These are phyloP conservation scores for Epinotia nisella DNA, from an alignment of 2,888 invertebrate genomes.

Conservation along the genomic window DNA sequence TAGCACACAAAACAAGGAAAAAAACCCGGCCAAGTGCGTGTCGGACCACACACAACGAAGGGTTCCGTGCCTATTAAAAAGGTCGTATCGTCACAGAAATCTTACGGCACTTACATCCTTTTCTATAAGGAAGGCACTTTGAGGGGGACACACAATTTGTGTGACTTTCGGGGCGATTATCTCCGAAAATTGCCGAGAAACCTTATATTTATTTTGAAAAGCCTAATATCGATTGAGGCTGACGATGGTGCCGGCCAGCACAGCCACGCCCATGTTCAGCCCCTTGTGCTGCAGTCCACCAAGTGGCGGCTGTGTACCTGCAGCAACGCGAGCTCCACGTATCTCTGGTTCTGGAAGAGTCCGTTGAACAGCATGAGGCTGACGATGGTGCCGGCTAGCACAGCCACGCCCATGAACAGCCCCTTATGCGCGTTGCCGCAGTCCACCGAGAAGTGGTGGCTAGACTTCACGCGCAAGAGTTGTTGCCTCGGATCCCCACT, in stretches of 20 bases:
- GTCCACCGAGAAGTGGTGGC: conserved; percentile 87
- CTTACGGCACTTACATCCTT: no score
- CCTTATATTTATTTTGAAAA: no score
- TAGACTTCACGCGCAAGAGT: conserved; percentile 68
- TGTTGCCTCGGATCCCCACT: conserved; percentile 57
- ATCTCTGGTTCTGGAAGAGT: conserved; percentile 81
- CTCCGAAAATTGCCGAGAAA: no score
- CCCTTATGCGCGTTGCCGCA: conserved; percentile 90
- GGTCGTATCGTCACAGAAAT: no score
- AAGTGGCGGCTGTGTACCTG: conserved; percentile 62
- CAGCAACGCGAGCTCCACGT: conserved; percentile 85
- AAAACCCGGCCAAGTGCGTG: no score
- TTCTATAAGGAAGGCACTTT: no score
- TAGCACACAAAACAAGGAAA: no score
- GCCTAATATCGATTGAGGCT: no score
- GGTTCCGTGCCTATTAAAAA: no score
- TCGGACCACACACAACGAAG: no score
- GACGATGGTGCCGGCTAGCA: conserved; percentile 88
- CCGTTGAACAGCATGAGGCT: conserved; percentile 90
- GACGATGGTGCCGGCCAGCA: conserved; percentile 88
- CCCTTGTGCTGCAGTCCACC: conserved; percentile 88
- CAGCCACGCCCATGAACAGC: conserved; percentile 86
- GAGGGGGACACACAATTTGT: no score
- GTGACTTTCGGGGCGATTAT: no score
- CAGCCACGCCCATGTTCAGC: conserved; percentile 86